Evolutionary conservation across 2,113 vertebrate genomes (phyloP).

Genomic region (Grammomys surdaster): DNA sequence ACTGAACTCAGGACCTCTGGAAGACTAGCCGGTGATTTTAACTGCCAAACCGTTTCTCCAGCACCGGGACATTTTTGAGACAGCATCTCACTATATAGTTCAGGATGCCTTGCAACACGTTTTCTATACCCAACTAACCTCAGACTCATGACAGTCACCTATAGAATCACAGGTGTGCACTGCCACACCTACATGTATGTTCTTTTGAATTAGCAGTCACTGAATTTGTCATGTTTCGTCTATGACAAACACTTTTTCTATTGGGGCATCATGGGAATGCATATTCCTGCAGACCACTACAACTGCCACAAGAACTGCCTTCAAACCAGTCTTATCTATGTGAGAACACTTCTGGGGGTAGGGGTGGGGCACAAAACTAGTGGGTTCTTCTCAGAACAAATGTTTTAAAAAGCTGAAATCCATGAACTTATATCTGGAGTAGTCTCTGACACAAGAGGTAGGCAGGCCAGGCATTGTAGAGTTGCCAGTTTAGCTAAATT

Average conservation of each 20-base stretch:
- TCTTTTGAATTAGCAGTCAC: slow-evolving; percentile 17
- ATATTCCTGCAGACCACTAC: background rate
- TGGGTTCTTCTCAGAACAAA: slow-evolving; percentile 39
- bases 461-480: background rate
- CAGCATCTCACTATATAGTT: background rate
- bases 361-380: background rate
- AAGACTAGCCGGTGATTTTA: background rate
- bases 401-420: background rate
- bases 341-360: background rate
- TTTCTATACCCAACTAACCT: background rate
- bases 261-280: background rate
- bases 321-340: background rate
- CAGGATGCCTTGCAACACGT: background rate
- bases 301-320: background rate
- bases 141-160: background rate
- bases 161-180: background rate
- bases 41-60: background rate
- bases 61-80: background rate
- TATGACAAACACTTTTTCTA: background rate
- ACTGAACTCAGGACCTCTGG: background rate
- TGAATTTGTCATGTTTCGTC: slow-evolving; percentile 8
- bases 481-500: background rate
- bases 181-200: background rate
- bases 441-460: background rate
- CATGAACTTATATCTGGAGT: background rate